phyloP scores from a whole-genome alignment of 53 echinoderm and acorn worm species.

The Antedon mediterranea region DNA sequence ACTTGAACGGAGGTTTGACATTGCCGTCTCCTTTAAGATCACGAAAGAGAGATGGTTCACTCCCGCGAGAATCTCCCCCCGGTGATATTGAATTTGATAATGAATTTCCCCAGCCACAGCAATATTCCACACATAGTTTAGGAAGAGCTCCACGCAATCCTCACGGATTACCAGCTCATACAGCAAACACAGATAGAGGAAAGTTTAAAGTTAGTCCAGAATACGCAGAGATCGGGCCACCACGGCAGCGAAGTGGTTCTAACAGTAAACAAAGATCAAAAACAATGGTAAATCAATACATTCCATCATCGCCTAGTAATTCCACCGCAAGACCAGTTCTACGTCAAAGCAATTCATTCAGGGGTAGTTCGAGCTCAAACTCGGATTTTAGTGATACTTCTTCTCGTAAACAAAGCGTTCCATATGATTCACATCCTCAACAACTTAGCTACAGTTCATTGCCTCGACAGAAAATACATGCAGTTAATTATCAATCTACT shows the following conservation, averaged over 20 bases:
- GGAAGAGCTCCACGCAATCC: constrained; percentile 7
- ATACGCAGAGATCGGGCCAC: not conserved
- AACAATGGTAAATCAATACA: constrained; percentile 10
- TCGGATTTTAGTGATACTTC: constrained; percentile 24
- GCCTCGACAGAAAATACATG: constrained; percentile 31
- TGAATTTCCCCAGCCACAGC: not conserved
- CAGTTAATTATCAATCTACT: constrained; percentile 28
- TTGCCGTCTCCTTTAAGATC: constrained; percentile 48
- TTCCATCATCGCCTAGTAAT: constrained; percentile 4
- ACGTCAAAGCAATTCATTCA: constrained; percentile 19
- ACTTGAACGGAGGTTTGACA: constrained; percentile 57
- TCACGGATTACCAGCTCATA: not conserved
- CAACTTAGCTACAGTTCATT: constrained; percentile 22
- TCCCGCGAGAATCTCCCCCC: constrained; percentile 26
- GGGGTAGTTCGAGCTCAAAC: constrained; percentile 9
- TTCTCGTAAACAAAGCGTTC: constrained; percentile 7
- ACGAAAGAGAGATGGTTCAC: constrained; percentile 26
- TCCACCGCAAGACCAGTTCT: constrained; percentile 1
- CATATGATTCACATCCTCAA: constrained; percentile 41
- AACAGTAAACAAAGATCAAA: not conserved
- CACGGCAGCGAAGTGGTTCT: not conserved
- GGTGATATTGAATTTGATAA: constrained; percentile 53
- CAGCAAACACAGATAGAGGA: not conserved
- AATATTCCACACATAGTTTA: not conserved
- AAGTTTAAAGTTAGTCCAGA: not conserved